A percentile compares a stretch with the other conserved stretches of the same genome.
Evolutionary conservation across 2,113 vertebrate genomes (phyloP).

Genomic region (Sarotherodon lohbergeri): DNA sequence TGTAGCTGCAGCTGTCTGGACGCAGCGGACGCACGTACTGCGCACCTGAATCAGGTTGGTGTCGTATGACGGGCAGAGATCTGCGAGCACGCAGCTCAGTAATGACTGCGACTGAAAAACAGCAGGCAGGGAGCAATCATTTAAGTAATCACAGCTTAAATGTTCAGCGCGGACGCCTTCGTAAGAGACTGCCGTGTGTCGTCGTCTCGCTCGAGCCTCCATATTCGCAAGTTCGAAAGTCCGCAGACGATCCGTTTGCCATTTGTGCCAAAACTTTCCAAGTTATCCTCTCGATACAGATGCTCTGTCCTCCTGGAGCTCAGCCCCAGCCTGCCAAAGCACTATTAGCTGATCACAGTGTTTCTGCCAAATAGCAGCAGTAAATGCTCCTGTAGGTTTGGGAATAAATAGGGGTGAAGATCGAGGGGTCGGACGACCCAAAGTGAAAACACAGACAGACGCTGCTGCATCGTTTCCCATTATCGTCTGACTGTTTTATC

Average conservation of each 20-base stretch:
- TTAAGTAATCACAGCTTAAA: neutral
- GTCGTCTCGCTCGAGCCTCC: neutral
- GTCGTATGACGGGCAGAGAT: neutral
- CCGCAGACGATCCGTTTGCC: neutral
- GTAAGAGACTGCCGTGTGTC: neutral
- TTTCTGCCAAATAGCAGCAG: neutral
- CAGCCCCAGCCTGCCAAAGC: neutral
- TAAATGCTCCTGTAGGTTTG: neutral
- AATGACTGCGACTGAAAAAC: neutral
- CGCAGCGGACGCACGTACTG: neutral
- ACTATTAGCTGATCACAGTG: neutral
- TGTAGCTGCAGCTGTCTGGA: constrained; percentile 17
- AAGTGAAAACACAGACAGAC: neutral
- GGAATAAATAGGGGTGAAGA: neutral
- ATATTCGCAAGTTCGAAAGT: neutral
- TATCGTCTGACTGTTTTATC: neutral
- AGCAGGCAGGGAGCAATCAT: neutral
- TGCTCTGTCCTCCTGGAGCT: neutral
- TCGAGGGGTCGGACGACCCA: neutral
- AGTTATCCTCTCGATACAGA: neutral
- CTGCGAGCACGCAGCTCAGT: neutral
- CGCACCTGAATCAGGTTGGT: constrained; percentile 41
- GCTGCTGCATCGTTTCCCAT: neutral
- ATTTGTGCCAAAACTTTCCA: constrained; percentile 4
- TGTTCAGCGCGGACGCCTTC: neutral